A percentile compares a stretch with the other conserved stretches of the same genome.
Conservation (phyloP, 2,888 invertebrate species). For the Xestia c-nigrum region DNA sequence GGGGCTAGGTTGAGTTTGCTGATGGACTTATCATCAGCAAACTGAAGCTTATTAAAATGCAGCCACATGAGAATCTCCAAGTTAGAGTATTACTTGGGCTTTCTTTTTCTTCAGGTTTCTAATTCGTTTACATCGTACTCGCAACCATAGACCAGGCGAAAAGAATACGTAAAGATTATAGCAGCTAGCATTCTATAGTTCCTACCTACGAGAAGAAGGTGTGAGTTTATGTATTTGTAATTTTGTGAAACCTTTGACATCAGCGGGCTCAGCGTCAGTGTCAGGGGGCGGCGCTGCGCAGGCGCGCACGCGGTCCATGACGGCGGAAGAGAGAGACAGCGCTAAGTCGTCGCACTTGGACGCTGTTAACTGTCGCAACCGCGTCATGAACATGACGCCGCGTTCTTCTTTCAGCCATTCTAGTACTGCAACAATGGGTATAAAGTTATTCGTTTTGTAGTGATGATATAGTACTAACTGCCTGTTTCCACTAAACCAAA, state of each 20-base stretch:
- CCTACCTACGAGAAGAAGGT: not conserved
- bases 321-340: slow-evolving; percentile 89
- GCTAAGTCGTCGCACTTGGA: slow-evolving; percentile 91
- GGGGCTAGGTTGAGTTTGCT: too few species aligned
- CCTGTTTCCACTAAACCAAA: too few species aligned
- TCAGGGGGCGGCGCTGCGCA: slow-evolving; percentile 40
- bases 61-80: not conserved
- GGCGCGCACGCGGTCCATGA: slow-evolving; percentile 88
- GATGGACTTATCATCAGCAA: too few species aligned
- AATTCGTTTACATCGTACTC: not conserved
- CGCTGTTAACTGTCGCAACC: slow-evolving; percentile 91
- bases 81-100: not conserved
- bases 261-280: slow-evolving; percentile 66
- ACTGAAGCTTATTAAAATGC: not conserved
- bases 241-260: slow-evolving; percentile 63
- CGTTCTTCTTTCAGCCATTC: slow-evolving; percentile 92
- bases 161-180: not conserved
- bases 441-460: not conserved
- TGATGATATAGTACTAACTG: too few species aligned
- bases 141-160: not conserved
- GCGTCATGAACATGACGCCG: slow-evolving; percentile 90
- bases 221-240: not conserved
- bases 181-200: not conserved
- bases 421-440: slow-evolving; percentile 77
- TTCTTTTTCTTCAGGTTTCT: not conserved